A percentile compares a stretch with the other conserved stretches of the same genome.
Conservation (phyloP, 2,888 invertebrate species). For the Cephus pulcher region DNA sequence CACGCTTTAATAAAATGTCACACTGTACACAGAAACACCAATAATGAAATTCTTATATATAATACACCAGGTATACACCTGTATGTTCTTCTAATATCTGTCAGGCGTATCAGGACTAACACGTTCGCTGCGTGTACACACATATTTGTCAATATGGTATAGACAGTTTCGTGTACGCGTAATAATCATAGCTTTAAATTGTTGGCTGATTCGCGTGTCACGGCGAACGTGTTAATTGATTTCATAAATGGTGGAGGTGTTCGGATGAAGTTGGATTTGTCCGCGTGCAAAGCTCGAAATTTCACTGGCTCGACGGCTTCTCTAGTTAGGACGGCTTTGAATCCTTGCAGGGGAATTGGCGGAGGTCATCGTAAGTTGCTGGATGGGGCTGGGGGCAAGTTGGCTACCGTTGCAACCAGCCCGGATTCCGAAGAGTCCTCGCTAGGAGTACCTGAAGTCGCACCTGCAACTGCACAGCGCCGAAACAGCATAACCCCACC, state of each 20-base stretch:
- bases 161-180: too few species aligned
- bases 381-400: conserved; percentile 68
- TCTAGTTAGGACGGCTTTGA: conserved; percentile 49
- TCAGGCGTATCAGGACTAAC: background rate
- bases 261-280: background rate
- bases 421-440: conserved; percentile 69
- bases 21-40: background rate
- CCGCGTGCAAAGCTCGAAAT: background rate
- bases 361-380: conserved; percentile 68
- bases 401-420: conserved; percentile 70
- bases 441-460: conserved; percentile 57
- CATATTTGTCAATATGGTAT: too few species aligned
- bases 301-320: background rate
- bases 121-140: background rate
- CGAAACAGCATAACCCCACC: conserved; percentile 71
- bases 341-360: conserved; percentile 68
- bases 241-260: background rate
- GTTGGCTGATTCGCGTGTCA: background rate
- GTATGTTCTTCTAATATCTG: background rate
- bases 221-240: background rate
- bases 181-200: background rate
- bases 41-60: background rate
- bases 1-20: background rate
- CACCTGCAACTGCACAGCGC: conserved; percentile 61
- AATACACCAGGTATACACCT: background rate